A percentile compares a stretch with the other conserved stretches of the same genome.
Conservation (phyloP, 2,888 invertebrate genomes). For the Zygaena filipendulae region DNA sequence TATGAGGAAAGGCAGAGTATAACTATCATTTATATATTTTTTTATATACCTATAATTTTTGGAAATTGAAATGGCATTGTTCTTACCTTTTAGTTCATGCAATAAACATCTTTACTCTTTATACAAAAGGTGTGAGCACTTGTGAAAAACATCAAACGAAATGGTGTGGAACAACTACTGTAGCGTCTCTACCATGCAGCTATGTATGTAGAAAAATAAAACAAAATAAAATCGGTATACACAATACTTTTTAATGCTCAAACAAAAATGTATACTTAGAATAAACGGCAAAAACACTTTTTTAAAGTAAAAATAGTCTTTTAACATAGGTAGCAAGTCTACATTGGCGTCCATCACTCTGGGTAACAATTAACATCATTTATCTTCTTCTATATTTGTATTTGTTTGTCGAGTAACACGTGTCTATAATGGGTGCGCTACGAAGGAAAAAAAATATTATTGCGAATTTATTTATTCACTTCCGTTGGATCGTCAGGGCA, state of each 20-base stretch:
- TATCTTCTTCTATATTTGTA: slow-evolving; percentile 58
- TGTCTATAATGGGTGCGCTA: slow-evolving; percentile 62
- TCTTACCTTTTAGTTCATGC: no score
- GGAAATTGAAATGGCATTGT: no score
- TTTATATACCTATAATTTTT: no score
- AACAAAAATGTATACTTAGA: slow-evolving; percentile 44
- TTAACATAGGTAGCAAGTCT: slow-evolving; percentile 50
- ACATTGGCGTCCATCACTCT: slow-evolving; percentile 31
- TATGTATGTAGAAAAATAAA: slow-evolving; percentile 38
- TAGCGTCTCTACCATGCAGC: slow-evolving; percentile 62
- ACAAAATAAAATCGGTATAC: slow-evolving; percentile 46
- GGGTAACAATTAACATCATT: slow-evolving; percentile 11
- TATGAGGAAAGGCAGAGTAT: slow-evolving; percentile 3
- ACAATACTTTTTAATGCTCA: slow-evolving; percentile 56
- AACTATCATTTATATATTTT: no score
- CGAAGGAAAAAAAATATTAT: slow-evolving; percentile 38
- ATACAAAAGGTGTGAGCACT: no score
- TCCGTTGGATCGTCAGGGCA: no score
- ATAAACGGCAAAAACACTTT: no score
- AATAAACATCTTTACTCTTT: no score
- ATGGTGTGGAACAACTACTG: no score
- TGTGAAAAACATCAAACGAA: no score
- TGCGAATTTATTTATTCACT: no score
- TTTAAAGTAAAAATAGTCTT: no score
- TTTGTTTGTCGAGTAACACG: slow-evolving; percentile 50